Evolutionary conservation across 35 echinoderm and acorn worm genomes (phyloP).

Genomic region (Patiria miniata): DNA sequence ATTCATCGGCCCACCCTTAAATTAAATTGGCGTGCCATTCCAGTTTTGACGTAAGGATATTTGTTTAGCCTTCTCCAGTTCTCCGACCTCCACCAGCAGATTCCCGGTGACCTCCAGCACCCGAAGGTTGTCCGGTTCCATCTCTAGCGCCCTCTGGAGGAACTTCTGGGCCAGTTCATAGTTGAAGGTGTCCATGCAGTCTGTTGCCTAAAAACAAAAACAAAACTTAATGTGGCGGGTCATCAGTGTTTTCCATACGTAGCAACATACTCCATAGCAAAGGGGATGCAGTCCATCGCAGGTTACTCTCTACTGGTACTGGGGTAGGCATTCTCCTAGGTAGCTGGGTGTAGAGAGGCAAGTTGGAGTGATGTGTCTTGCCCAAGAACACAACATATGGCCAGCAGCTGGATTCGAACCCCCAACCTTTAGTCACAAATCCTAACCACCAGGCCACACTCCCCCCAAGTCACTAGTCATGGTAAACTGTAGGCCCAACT

Average conservation of each 20-base stretch:
- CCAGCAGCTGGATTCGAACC: too few relatives aligned
- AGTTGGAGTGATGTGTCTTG: too few relatives aligned
- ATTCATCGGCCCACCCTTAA: too few relatives aligned
- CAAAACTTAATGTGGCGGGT: not conserved
- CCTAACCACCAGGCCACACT: too few relatives aligned
- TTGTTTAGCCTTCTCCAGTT: conserved; percentile 76
- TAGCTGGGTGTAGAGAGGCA: too few relatives aligned
- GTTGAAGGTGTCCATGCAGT: conserved; percentile 79
- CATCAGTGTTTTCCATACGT: not conserved
- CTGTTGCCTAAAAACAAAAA: conserved; percentile 49
- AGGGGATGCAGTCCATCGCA: not conserved
- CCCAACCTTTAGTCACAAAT: too few relatives aligned
- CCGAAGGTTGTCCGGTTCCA: conserved; percentile 59
- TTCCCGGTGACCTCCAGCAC: conserved; percentile 76
- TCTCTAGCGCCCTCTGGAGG: conserved; percentile 72
- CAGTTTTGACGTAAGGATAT: conserved; percentile 76
- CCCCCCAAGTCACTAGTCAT: too few relatives aligned
- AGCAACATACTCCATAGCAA: not conserved
- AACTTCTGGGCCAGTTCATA: conserved; percentile 84
- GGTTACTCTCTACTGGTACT: not conserved
- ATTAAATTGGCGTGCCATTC: not conserved
- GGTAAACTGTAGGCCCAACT: too few relatives aligned
- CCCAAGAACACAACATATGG: too few relatives aligned
- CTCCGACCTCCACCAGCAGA: conserved; percentile 73
- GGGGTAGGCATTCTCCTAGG: too few relatives aligned